Evolutionary conservation across 2,797 vertebrate species (phyloP).

Genomic region (Myripristis jacobus): DNA sequence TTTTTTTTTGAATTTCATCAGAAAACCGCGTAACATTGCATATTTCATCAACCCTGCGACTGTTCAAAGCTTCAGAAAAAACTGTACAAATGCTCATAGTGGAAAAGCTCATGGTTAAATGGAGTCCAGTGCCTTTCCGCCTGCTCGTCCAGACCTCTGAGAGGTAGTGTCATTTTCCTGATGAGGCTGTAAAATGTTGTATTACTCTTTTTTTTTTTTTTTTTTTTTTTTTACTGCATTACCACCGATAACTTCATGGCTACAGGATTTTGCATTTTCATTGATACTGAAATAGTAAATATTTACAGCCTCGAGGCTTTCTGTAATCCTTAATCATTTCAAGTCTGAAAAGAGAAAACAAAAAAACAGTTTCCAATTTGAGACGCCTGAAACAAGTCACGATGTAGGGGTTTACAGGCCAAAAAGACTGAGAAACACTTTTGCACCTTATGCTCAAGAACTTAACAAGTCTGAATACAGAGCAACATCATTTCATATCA

Average conservation of each 20-base stretch:
- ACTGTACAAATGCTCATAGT: background rate
- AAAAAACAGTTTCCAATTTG: no score
- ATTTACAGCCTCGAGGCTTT: no score
- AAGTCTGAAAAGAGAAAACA: background rate
- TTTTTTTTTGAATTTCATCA: background rate
- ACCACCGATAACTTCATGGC: background rate
- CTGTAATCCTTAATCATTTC: no score
- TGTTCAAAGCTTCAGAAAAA: slow-evolving; percentile 12
- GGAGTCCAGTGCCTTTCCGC: background rate
- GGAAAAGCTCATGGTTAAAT: background rate
- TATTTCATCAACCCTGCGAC: background rate
- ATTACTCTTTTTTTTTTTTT: no score
- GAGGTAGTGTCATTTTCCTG: background rate
- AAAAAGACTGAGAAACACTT: background rate
- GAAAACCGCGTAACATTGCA: background rate
- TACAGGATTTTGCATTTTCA: background rate
- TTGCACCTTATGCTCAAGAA: slow-evolving; percentile 22
- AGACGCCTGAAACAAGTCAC: no score
- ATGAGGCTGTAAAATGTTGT: background rate
- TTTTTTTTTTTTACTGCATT: no score
- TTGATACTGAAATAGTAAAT: no score
- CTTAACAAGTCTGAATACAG: background rate
- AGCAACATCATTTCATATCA: background rate
- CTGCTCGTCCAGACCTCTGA: background rate
- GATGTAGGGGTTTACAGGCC: background rate